These are phyloP conservation scores for Monochamus saltuarius DNA, from an alignment of 1,140 invertebrate genomes.

Conservation along the genomic window DNA sequence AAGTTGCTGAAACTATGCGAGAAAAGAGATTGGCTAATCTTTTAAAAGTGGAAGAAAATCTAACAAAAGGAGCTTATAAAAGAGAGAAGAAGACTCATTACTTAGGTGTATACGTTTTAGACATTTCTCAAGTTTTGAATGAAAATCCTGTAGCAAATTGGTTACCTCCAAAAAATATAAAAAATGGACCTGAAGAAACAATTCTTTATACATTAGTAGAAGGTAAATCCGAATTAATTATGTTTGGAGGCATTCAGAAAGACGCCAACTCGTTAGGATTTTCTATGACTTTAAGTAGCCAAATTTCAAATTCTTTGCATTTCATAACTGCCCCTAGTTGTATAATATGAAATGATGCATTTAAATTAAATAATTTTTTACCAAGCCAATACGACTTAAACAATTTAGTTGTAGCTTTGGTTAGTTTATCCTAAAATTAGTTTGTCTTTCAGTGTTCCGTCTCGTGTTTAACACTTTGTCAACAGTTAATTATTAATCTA, in stretches of 20 bases:
- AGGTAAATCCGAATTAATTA: conserved; percentile 87
- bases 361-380: too few species aligned
- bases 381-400: too few species aligned
- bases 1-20: conserved; percentile 11
- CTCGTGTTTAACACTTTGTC: too few species aligned
- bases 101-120: conserved; percentile 82
- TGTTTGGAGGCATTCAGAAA: conserved; percentile 92
- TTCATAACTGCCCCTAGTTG: conserved; percentile 75
- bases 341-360: conserved; percentile 58
- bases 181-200: conserved; percentile 80
- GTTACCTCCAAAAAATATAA: conserved; percentile 67
- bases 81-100: conserved; percentile 37
- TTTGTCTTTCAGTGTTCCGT: too few species aligned
- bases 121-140: conserved; percentile 73
- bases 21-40: conserved; percentile 35
- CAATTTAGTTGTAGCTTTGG: too few species aligned
- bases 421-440: too few species aligned
- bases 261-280: conserved; percentile 60
- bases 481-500: too few species aligned
- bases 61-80: conserved; percentile 29
- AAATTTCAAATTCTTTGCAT: conserved; percentile 78
- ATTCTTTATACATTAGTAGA: conserved; percentile 87
- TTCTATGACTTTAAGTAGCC: conserved; percentile 51
- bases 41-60: conserved; percentile 35
- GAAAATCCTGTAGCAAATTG: conserved; percentile 71